These are phyloP conservation scores for Lithobius niger DNA, from an alignment of 1,140 invertebrate species.

Conservation along the genomic window DNA sequence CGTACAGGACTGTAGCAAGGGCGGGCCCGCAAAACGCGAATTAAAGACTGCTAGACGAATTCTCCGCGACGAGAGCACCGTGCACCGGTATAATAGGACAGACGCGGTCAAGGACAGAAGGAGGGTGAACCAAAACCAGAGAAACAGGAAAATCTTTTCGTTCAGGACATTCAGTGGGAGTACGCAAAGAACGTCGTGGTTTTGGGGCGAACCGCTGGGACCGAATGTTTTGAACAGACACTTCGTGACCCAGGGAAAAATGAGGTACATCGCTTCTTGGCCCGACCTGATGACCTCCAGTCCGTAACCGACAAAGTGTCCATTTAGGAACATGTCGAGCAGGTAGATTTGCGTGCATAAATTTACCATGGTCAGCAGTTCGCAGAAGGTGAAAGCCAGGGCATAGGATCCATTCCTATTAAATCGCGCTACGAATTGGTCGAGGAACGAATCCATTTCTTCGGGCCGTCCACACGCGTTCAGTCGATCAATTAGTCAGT, in stretches of 20 bases:
- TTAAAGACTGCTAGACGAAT: no score
- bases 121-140: conserved; percentile 78
- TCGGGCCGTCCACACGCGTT: conserved; percentile 18
- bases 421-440: conserved; percentile 20
- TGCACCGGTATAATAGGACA: no score
- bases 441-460: conserved; percentile 22
- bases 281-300: conserved; percentile 47
- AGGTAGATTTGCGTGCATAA: conserved; percentile 78
- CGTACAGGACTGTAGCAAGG: no score
- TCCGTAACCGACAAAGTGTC: conserved; percentile 87
- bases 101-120: conserved; percentile 45
- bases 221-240: conserved; percentile 24
- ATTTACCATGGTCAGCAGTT: conserved; percentile 25
- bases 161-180: conserved; percentile 24
- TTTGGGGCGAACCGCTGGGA: conserved; percentile 14
- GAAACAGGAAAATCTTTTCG: conserved; percentile 56
- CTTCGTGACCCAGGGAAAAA: conserved; percentile 28
- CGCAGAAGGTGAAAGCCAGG: conserved; percentile 28
- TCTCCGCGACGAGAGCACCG: no score
- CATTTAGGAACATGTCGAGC: conserved; percentile 92
- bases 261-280: conserved; percentile 23
- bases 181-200: conserved; percentile 19
- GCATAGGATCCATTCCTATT: conserved; percentile 24
- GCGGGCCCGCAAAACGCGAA: no score
- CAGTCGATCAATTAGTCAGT: conserved; percentile 21